phyloP scores from a whole-genome alignment of 2,113 vertebrate genomes.

The Procavia capensis region DNA sequence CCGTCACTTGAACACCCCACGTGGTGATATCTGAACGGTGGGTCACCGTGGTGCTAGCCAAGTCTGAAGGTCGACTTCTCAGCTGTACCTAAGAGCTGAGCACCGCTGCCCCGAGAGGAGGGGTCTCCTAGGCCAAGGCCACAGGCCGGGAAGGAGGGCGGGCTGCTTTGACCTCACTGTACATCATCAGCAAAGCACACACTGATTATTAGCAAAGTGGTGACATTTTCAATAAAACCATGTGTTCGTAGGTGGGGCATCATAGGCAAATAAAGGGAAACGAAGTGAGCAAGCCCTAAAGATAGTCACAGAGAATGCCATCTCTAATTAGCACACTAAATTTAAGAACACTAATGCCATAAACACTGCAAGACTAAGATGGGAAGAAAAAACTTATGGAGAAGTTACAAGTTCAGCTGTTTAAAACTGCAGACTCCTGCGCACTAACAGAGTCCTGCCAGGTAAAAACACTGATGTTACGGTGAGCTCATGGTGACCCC shows the following conservation, averaged over 20 bases:
- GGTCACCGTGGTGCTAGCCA: background rate
- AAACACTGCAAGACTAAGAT: rapidly evolving
- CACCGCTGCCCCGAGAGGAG: background rate
- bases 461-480: background rate
- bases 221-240: background rate
- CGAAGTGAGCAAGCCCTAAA: background rate
- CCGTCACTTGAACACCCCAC: background rate
- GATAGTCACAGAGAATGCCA: background rate
- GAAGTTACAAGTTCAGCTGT: background rate
- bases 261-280: background rate
- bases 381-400: background rate
- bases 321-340: background rate
- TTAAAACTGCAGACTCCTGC: background rate
- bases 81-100: background rate
- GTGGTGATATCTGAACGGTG: background rate
- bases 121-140: background rate
- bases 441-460: background rate
- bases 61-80: background rate
- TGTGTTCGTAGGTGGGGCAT: background rate
- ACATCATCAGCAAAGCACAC: background rate
- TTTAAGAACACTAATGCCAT: background rate
- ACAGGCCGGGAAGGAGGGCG: rapidly evolving
- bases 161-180: background rate
- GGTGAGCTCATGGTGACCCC: background rate
- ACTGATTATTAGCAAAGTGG: background rate